Conservation (phyloP, 1,140 invertebrate species). For the Helicoverpa zea region DNA sequence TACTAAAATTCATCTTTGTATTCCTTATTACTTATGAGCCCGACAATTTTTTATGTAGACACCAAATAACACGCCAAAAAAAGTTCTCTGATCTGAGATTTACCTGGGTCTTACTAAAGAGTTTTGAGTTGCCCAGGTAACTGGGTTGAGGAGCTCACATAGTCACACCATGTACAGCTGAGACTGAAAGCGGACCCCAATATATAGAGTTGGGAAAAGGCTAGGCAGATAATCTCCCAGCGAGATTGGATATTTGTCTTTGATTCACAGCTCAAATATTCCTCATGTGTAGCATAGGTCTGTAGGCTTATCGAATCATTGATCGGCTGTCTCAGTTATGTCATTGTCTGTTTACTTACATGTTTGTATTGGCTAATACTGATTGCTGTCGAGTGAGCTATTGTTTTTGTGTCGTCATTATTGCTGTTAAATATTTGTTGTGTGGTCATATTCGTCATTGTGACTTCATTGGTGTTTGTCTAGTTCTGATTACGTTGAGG, state of each 20-base stretch:
- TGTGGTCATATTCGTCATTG: background rate
- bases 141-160: no score
- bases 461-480: background rate
- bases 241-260: conserved; percentile 2
- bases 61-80: no score
- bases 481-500: background rate
- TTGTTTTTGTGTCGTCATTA: conserved; percentile 1
- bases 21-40: no score
- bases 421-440: conserved; percentile 2
- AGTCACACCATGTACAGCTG: no score
- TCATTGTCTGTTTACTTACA: background rate
- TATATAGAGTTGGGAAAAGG: no score
- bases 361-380: conserved; percentile 17
- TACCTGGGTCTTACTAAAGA: no score
- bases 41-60: no score
- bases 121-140: no score
- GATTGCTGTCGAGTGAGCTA: background rate
- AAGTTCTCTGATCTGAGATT: no score
- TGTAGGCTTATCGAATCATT: conserved; percentile 1
- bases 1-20: no score
- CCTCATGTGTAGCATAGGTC: background rate
- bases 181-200: no score
- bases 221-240: background rate
- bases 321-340: conserved; percentile 31
- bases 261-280: conserved; percentile 21